Percentiles rank a stretch among this genome's conserved stretches.
Conservation (phyloP, 1,140 invertebrate species). For the Dendrolimus kikuchii region DNA sequence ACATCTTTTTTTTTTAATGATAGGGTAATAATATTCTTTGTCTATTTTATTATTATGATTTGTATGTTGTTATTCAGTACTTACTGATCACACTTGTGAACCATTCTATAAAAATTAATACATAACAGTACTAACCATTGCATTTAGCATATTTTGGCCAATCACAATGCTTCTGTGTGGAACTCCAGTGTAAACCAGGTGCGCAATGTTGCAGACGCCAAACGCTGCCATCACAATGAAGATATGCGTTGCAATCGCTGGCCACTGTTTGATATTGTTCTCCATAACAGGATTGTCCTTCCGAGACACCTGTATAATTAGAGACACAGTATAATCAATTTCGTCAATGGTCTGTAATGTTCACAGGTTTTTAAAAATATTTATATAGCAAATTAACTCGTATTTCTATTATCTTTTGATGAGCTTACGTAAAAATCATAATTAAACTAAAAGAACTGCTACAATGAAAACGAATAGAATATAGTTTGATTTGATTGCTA, state of each 20-base stretch:
- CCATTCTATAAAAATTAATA: background rate
- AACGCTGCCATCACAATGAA: conserved; percentile 80
- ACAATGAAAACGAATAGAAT: background rate
- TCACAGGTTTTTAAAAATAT: too few relatives aligned
- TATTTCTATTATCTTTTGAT: too few relatives aligned
- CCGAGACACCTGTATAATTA: conserved; percentile 8
- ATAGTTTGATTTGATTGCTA: conserved; percentile 6
- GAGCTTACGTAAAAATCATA: too few relatives aligned
- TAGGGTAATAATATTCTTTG: too few relatives aligned
- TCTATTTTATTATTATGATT: too few relatives aligned
- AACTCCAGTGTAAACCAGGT: conserved; percentile 86
- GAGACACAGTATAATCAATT: too few relatives aligned
- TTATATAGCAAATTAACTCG: too few relatives aligned
- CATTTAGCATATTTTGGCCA: conserved; percentile 85
- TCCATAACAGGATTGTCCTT: conserved; percentile 69
- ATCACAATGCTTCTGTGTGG: conserved; percentile 77
- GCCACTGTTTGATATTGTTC: conserved; percentile 79
- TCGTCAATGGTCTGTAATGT: too few relatives aligned
- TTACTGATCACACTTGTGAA: too few relatives aligned
- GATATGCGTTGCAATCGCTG: conserved; percentile 82
- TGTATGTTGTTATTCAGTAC: too few relatives aligned
- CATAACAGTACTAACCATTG: conserved; percentile 23
- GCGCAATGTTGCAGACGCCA: conserved; percentile 80
- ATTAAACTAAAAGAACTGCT: background rate
- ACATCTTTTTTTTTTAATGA: too few relatives aligned